Base-by-base conservation (phyloP, 2,113 vertebrate genomes). In the Stigmatopora argus region DNA sequence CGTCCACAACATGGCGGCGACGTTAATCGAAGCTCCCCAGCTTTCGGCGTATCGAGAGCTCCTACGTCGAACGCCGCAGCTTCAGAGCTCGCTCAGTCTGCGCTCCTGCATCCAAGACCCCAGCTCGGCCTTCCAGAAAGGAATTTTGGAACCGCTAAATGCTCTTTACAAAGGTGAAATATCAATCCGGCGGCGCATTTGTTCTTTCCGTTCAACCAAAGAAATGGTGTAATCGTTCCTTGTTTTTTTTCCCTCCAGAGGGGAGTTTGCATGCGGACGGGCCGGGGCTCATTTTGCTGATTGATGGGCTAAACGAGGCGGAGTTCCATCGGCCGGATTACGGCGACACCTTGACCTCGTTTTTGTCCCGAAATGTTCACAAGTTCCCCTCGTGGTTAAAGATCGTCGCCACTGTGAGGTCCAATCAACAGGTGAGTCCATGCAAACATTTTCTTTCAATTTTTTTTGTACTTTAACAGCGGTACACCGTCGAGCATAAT, bases 301-400 rank as follows among this genome's bases (percentile, higher is more conserved):
- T 99, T 67, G 97, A 99, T 76, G 96, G 96, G 17, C 90, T 99
- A 72, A 98, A 98, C 11, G 97, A 99, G 89, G 97, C 97, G 31
- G 97, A 99, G 91, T 99, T 99, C 85, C 97, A 99, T 90, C 96
- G 97, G 62, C 96, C 97, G 0, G 97, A 99, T 88, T 98, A 98
- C 34, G 97, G 96, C 31, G 95, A 99, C 87, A 98, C 96, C 4
- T 93, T 99, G 58, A 94, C 95, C 59, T 97, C 97, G 0, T 99
- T 99, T 86, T 91, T 99, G 71, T 92, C 90, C 84, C 92, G 92
- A 86, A 97, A 94, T 86, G 91, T 98, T 83, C 92, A 90, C 78
- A 97, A 91, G 72, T 97, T 98, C 83, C 97, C 97, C 72, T 88
- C 92, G 31, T 99, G 97, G 97, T 90, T 99, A 77, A 99, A 98